Base-by-base conservation (phyloP, 2,113 vertebrate genomes). In the Rattus rattus region DNA sequence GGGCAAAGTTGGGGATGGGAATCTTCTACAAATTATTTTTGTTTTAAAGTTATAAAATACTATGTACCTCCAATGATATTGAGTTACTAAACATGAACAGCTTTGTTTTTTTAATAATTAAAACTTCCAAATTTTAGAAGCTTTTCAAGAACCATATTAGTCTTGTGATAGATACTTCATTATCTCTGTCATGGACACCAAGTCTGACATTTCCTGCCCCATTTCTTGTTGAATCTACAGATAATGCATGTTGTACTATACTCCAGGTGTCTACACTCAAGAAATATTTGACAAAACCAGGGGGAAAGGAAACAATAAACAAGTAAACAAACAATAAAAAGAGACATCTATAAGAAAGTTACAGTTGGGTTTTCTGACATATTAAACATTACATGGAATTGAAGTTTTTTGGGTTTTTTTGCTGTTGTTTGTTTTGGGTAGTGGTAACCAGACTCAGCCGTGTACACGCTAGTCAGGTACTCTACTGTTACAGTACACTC, bases 231-330 rank as follows among this genome's bases (percentile, higher is more conserved):
- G 99, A 99, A 99, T 99, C 99, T 99, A 99, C 99, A 99, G 99
- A 99, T 99, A 99, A 99, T 99, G 99, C 99, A 99, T 99, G 99
- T 99, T 99, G 99, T 99, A 99, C 99, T 99, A 99, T 99, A 99
- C 99, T 99, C 99, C 99, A 99, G 99, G 99, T 99, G 99, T 99
- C 99, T 99, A 99, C 99, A 99, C 99, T 99, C 99, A 99, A 99
- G 99, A 99, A 99, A 99, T 99, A 99, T 99, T 99, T 99, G 99
- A 99, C 99, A 99, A 99, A 99, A 99, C 99, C 99, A 99, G 99
- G 22, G 16, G 2, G 3, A 43, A 47, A 22, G 22, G 6, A 24
- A 52, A 52, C 28, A 52, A n/a, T 36, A 20, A 72, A n/a, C 36
- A 70, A 70, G 33, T 33, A 72, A 72, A 69, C 65, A 67, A 67